Base-by-base conservation (phyloP, 2,797 vertebrate species). In the Eurystomus glaucurus region DNA sequence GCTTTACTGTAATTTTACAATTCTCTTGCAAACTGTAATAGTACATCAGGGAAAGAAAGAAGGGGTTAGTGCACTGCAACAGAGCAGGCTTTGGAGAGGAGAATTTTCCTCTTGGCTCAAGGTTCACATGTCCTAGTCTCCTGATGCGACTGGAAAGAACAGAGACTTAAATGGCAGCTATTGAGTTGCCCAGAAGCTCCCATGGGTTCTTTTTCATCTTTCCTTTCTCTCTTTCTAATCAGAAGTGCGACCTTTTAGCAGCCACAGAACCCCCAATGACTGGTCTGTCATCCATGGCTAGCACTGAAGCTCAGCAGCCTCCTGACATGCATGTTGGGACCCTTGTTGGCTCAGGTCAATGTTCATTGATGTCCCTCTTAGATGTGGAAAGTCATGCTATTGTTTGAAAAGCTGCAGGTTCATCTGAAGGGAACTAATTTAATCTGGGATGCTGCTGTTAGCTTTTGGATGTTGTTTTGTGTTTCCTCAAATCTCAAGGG, bases 1-100 rank as follows among this genome's bases (percentile, higher is more conserved):
- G 81, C 78, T 48, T 74, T 83, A 68, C 75, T 87, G 55, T 85
- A 91, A 90, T 91, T 90, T 93, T 89, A 52, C 39, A 60, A 5
- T 89, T 92, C 43, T 31, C 16, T 37, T 96, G 52, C 86, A 88
- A 71, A 41, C 60, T 89, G 70, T 29, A 52, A 20, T 64, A 85
- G 55, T 70, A 14, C 11, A 62, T 28, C 46, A 68, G 31, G 33
- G 70, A 22, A 68, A 88, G 76, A 78, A 82, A 79, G 26, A 39
- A 52, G 25, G 78, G 43, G 66, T 75, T 68, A 68, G 45, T 61
- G 14, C 22, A 13, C 45, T 80, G 60, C 11, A 62, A 26, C 6
- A 54, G 37, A 75, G 15, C 29, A 62, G 33, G 31, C 28, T 92
- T 84, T 0, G 0, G 72, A 43, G 26, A 35, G 23, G n/a, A 50